phyloP scores from a whole-genome alignment of 2,888 invertebrate species.

The Oscheius sp. region DNA sequence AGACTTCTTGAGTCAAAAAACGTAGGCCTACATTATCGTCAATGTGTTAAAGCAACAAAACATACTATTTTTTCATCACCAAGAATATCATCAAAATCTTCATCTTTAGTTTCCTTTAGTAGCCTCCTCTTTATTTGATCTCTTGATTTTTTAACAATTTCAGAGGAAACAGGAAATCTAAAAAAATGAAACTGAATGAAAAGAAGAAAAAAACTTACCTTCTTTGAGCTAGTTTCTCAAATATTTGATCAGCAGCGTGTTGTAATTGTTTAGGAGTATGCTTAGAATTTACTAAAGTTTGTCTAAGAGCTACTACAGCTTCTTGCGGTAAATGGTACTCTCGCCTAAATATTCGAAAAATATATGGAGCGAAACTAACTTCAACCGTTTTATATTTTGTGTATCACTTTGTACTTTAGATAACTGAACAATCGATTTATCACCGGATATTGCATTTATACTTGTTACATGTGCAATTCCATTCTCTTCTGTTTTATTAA shows the following conservation, averaged over 20 bases:
- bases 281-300: slow-evolving; percentile 42
- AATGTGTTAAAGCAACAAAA: not conserved
- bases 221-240: slow-evolving; percentile 50
- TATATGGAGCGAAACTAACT: not conserved
- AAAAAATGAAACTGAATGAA: not conserved
- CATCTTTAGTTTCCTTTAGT: slow-evolving; percentile 34
- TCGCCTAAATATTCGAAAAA: slow-evolving; percentile 27
- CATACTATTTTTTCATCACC: slow-evolving; percentile 44
- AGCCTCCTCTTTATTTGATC: slow-evolving; percentile 51
- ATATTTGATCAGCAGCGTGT: slow-evolving; percentile 63
- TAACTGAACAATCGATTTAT: slow-evolving; percentile 47
- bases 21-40: too few species aligned
- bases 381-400: not conserved
- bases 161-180: slow-evolving; percentile 59
- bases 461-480: slow-evolving; percentile 38
- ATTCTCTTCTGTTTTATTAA: slow-evolving; percentile 20
- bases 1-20: too few species aligned
- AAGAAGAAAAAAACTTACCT: not conserved
- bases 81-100: slow-evolving; percentile 45
- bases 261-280: slow-evolving; percentile 61
- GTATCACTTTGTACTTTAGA: not conserved
- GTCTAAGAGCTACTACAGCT: slow-evolving; percentile 48
- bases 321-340: slow-evolving; percentile 47
- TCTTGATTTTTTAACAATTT: slow-evolving; percentile 50
- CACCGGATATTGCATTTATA: slow-evolving; percentile 49